Evolutionary conservation across 2,113 vertebrate species (phyloP).

Genomic region (Dasyprocta punctata): DNA sequence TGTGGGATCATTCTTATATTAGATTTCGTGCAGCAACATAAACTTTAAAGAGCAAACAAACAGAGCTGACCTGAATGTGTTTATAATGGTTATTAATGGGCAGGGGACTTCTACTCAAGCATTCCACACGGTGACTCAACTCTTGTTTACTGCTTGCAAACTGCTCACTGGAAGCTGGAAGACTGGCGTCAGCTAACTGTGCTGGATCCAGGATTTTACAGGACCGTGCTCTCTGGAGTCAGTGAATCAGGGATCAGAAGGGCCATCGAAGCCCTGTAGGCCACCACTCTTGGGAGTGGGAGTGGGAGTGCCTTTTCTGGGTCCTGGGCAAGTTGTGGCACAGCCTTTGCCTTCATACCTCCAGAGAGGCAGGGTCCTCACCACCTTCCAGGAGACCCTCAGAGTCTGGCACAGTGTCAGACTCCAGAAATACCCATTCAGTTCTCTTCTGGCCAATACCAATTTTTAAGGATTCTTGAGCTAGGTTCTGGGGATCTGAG

Average conservation of each 20-base stretch:
- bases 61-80: background rate
- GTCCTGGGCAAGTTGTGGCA: background rate
- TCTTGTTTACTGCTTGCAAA: rapidly evolving
- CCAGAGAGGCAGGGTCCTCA: background rate
- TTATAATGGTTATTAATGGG: slow-evolving; percentile 20
- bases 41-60: slow-evolving; percentile 61
- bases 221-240: background rate
- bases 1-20: background rate
- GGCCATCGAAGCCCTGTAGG: rapidly evolving
- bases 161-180: background rate
- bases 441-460: rapidly evolving
- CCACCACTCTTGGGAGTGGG: background rate
- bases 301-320: too few relatives aligned
- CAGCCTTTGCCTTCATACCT: background rate
- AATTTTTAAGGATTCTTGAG: background rate
- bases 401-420: background rate
- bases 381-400: too few relatives aligned
- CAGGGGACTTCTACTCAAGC: background rate
- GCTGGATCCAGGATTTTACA: rapidly evolving
- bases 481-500: background rate
- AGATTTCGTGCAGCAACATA: slow-evolving; percentile 12
- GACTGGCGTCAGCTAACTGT: background rate
- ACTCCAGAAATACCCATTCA: background rate
- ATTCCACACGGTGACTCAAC: slow-evolving; percentile 46
- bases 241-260: background rate